Percentiles rank a stretch among this genome's conserved stretches.
phyloP scores from a whole-genome alignment of 2,888 invertebrate species.

The Morinoia aosen region DNA sequence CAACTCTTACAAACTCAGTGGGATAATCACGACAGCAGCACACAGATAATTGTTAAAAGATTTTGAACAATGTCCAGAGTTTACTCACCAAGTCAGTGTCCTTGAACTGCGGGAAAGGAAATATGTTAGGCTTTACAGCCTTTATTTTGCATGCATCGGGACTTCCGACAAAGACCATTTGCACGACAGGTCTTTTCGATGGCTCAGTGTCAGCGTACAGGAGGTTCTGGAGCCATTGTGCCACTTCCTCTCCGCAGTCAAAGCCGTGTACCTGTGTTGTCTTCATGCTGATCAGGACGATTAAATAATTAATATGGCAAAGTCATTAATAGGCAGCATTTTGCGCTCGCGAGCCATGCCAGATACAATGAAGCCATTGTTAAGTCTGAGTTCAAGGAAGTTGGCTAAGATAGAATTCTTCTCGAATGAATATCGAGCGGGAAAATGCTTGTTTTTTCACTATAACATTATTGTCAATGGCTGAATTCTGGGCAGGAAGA shows the following conservation, averaged over 20 bases:
- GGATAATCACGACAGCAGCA: too few relatives aligned
- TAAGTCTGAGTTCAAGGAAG: too few relatives aligned
- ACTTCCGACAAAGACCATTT: constrained; percentile 54
- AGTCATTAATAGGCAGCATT: too few relatives aligned
- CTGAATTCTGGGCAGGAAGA: too few relatives aligned
- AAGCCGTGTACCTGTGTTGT: neutral
- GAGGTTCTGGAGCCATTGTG: constrained; percentile 43
- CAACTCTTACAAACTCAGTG: neutral
- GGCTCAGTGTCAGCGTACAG: neutral
- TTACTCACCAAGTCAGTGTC: constrained; percentile 50
- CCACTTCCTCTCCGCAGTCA: constrained; percentile 57
- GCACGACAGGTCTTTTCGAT: neutral
- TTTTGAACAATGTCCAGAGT: neutral
- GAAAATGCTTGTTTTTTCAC: too few relatives aligned
- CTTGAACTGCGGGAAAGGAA: constrained; percentile 55
- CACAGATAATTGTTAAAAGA: neutral
- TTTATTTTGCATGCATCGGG: constrained; percentile 16
- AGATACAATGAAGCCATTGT: too few relatives aligned
- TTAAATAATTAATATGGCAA: neutral
- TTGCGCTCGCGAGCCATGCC: too few relatives aligned
- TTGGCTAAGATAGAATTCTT: too few relatives aligned
- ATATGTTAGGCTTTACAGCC: constrained; percentile 20
- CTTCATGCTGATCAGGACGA: neutral
- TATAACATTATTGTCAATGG: too few relatives aligned
- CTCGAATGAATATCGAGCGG: too few relatives aligned